Percentiles rank a stretch among this genome's conserved stretches.
Evolutionary conservation across 2,797 vertebrate species (phyloP).

Genomic region (Coccyzus lansbergi): DNA sequence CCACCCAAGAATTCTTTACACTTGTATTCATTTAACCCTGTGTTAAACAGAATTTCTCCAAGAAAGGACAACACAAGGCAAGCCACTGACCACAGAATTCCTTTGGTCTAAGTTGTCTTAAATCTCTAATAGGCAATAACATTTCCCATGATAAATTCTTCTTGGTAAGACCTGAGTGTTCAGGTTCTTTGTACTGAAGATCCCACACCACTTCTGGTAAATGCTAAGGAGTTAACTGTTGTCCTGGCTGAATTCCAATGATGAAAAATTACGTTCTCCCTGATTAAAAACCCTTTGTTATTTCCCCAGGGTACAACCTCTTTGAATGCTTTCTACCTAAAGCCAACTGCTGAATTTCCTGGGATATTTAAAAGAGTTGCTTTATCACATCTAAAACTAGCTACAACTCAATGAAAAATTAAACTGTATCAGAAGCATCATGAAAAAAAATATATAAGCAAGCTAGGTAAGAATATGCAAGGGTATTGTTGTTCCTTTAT

Average conservation of each 20-base stretch:
- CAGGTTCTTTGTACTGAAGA: background rate
- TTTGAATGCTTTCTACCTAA: background rate
- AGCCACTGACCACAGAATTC: rapidly evolving
- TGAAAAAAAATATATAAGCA: background rate
- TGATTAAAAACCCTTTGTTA: slow-evolving; percentile 14
- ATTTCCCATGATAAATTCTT: background rate
- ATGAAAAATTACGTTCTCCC: background rate
- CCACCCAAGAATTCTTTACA: background rate
- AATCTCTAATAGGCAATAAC: background rate
- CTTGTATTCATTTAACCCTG: background rate
- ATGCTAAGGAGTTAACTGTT: background rate
- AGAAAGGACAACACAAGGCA: rapidly evolving
- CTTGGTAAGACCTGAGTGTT: rapidly evolving
- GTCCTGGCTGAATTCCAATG: background rate
- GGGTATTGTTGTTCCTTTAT: background rate
- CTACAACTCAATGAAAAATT: background rate
- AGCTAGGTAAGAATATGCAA: background rate
- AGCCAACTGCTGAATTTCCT: background rate
- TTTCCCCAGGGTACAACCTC: background rate
- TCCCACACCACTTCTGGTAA: background rate
- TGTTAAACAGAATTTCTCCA: rapidly evolving
- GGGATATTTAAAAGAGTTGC: background rate
- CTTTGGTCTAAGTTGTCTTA: background rate
- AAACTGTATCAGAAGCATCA: background rate
- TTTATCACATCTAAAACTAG: background rate